Base-by-base conservation (phyloP, 2,888 invertebrate genomes). In the Emmelina monodactyla region DNA sequence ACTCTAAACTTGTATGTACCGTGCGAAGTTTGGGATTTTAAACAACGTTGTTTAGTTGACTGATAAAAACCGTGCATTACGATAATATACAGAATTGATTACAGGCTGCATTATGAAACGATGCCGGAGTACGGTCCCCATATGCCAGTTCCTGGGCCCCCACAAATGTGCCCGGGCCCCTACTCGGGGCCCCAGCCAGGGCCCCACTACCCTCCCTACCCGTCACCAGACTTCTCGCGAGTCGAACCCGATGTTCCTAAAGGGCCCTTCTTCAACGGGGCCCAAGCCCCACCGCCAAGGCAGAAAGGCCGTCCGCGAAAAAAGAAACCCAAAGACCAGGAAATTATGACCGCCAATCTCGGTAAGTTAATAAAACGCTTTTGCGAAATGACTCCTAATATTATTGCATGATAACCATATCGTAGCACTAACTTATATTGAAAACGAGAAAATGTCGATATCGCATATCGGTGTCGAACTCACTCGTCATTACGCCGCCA, bases 251-350 rank as follows among this genome's bases (percentile, higher is more conserved):
- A 70, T 51, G 67, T 70, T 55, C 67, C 75, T 70, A 83, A 78
- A 67, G 83, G 65, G 47, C 64, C 79, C 33, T 84, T 83, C 61
- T 85, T 83, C 62, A 84, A 84, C 50, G 84, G 85, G 7, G 70
- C 78, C 36, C 42, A 73, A 5, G 70, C 72, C 25, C 76, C 79
- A 33, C 84, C 86, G n/a, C 91, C 93, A 4, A 83, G 94, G 50
- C 94, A 94, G 70, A 96, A 96, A 82, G 95, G 95, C 7, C 82
- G 96, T 47, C 95, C 95, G 22, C 82, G 95, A 62, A 95, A 95
- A 80, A 84, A 94, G 82, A 95, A 95, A 71, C 92, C 92, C 34
- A 93, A 93, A 82, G 92, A 93, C 63, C 85, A 92, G 51, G 92
- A 92, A 58, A 85, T 89, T 40, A 88, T 92, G 87, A 88, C 91